Conservation (phyloP, 2,888 invertebrate genomes). For the Allolobophora icterica region DNA sequence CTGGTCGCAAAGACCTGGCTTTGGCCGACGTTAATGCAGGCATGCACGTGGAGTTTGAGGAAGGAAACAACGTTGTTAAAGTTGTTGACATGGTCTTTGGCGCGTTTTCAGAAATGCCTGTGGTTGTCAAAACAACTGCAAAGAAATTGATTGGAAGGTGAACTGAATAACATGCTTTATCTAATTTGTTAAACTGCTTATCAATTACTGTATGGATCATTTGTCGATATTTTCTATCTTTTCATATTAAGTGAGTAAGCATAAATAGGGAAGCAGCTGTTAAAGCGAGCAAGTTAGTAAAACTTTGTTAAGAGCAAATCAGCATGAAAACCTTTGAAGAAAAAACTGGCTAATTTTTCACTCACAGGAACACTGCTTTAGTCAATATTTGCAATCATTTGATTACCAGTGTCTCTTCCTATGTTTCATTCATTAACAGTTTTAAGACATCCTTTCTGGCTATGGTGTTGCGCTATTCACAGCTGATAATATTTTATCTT, state of each 20-base stretch:
- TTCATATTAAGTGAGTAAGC: neutral
- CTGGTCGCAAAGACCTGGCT: neutral
- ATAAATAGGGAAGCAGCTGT: too few relatives aligned
- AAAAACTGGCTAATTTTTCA: neutral
- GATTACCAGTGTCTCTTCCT: neutral
- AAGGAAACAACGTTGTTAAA: neutral
- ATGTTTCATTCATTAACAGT: neutral
- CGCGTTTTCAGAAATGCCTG: neutral
- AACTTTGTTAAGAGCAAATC: neutral
- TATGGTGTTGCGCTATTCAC: neutral
- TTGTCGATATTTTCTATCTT: neutral
- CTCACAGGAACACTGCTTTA: neutral
- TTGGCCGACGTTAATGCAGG: conserved; percentile 22
- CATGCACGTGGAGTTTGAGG: neutral
- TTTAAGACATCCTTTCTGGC: neutral
- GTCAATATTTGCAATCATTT: neutral
- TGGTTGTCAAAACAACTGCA: neutral
- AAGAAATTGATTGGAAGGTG: conserved; percentile 3
- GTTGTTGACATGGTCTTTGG: conserved; percentile 12
- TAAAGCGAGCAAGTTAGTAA: neutral
- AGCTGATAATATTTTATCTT: neutral
- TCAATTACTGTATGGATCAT: neutral
- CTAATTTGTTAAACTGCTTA: neutral
- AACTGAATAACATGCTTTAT: neutral
- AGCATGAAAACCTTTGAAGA: neutral